Base-by-base conservation (phyloP, 2,888 invertebrate genomes). In the Piscicola geometra region DNA sequence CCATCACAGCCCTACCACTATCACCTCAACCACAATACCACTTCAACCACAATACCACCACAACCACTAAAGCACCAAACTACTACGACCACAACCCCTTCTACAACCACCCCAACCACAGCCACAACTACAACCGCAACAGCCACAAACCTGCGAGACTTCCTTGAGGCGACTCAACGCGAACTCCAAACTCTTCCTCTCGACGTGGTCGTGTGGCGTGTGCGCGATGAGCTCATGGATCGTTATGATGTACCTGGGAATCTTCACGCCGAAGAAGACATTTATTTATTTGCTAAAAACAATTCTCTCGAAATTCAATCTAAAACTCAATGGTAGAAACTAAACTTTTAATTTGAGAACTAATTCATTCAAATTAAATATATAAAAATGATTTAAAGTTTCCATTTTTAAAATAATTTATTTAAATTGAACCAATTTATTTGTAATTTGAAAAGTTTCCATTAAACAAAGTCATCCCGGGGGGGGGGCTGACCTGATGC, bases 201-300 rank as follows among this genome's bases (percentile, higher is more conserved):
- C 94, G 75, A 94, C 94, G 86, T 94, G 94, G 86, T 94, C 93
- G 85, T 93, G 92, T 0, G 94, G 94, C 0, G 94, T 94, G 86
- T 94, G 94, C 5, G 94, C 94, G 78, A 94, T 87, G 28, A 94
- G 87, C 85, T 94, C 93, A 86, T 93, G 93, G 60, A 94, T 88
- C 0, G 93, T 94, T 80, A 93, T 92, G 79, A 94, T 94, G 86
- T 94, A 94, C 21, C 93, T 89, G 0, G 94, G 94, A 79, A 94
- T 91, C 93, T 93, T 86, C 66, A 84, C 79, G 30, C 71, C 35
- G 77, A 18, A 21, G 47, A 52, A 75, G 9, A n/a, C n/a, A n/a
- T n/a, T n/a, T n/a, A n/a, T n/a, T n/a, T n/a, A n/a, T n/a, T n/a
- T n/a, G n/a, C n/a, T n/a, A n/a, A n/a, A n/a, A n/a, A n/a, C n/a